Base-by-base conservation (phyloP, 2,888 invertebrate genomes). In the Punctoribates punctum region DNA sequence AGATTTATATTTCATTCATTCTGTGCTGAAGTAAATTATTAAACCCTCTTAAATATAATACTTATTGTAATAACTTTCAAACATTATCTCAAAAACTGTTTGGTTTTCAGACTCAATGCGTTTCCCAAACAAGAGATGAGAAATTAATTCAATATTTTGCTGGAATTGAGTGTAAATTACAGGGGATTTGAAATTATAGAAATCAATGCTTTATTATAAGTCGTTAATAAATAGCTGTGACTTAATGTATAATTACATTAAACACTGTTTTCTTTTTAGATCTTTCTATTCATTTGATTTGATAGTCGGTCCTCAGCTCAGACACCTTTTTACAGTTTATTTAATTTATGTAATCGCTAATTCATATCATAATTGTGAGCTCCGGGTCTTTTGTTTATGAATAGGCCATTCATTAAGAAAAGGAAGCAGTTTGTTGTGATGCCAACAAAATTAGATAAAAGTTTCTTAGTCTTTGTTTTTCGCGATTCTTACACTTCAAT, bases 21-120 rank as follows among this genome's bases (percentile, higher is more conserved):
- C 11, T 34, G 34, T 65, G 38, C n/a, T 23, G 8, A 65, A n/a
- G 17, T 11, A 65, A 62, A 65, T n/a, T 38, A 65, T 34, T 25
- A 57, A 57, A 62, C 29, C 29, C 62, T 62, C 17, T 38, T 38
- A 38, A 38, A 65, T 65, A 65, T 65, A 34, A 65, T 65, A 65
- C 34, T 65, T 65, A 65, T 65, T 65, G 65, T 65, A 65, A 65
- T 62, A 9, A 29, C 62, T 54, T 17, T 57, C n/a, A 62, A 62
- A 13, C 27, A 65, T 65, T 65, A 65, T 65, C 15, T 65, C 23
- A 65, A 34, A 65, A 65, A 29, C n/a, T 65, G 65, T 65, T 65
- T n/a, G 29, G 11, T 20, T 23, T 57, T 57, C 11, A 23, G 11
- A 3, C 2, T 62, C 20, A 62, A 62, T 8, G 25, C 65, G 9